Percentiles rank a stretch among this genome's conserved stretches.
Evolutionary conservation across 2,888 invertebrate genomes (phyloP).

Genomic region (Kuschelorhynchus macadamiae): DNA sequence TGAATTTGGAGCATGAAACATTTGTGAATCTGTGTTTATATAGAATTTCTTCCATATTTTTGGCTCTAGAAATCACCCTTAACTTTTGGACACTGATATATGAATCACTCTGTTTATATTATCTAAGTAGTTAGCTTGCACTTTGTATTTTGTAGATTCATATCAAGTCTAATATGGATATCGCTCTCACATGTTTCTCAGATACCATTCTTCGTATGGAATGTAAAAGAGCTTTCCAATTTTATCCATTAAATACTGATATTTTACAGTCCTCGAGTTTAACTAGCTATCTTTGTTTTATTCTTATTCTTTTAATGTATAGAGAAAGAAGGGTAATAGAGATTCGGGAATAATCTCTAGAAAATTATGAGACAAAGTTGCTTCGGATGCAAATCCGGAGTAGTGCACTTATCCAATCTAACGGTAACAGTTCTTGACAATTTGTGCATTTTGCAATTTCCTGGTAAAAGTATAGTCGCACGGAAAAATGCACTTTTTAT

Average conservation of each 20-base stretch:
- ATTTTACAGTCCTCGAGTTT: conserved; percentile 30
- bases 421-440: conserved; percentile 50
- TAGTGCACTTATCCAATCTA: conserved; percentile 49
- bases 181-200: too few species aligned
- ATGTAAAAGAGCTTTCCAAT: conserved; percentile 24
- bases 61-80: too few species aligned
- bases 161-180: too few species aligned
- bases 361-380: conserved; percentile 50
- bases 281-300: conserved; percentile 22
- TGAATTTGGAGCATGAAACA: too few species aligned
- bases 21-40: too few species aligned
- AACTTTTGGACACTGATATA: too few species aligned
- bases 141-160: too few species aligned
- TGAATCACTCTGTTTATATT: too few species aligned
- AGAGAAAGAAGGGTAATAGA: conserved; percentile 21
- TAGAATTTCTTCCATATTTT: too few species aligned
- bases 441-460: conserved; percentile 50
- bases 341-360: conserved; percentile 36
- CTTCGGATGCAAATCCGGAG: conserved; percentile 48
- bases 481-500: conserved; percentile 47
- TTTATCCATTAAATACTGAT: conserved; percentile 33
- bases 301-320: background rate
- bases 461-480: conserved; percentile 38
- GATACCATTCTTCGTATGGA: too few species aligned
- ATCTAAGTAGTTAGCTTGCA: too few species aligned